Evolutionary conservation across 2,113 vertebrate genomes (phyloP).

Genomic region (Hystrix cristata): DNA sequence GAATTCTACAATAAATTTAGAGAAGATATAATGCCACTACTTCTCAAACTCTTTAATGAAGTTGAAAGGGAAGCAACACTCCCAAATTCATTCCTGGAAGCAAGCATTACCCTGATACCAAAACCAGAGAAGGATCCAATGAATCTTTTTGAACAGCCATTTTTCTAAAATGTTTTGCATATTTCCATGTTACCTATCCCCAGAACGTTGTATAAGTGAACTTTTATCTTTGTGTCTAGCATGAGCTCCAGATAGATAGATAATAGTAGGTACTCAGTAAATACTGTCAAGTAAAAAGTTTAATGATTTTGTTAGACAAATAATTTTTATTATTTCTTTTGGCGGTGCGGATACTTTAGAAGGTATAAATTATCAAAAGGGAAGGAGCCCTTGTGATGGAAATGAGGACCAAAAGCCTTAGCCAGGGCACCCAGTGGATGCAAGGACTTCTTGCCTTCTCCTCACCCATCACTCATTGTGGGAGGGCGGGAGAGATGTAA

Average conservation of each 20-base stretch:
- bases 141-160: background rate
- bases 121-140: no score
- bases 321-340: background rate
- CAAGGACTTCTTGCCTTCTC: fast-evolving
- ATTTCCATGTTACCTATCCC: background rate
- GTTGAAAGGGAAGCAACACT: no score
- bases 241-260: background rate
- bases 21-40: no score
- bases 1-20: no score
- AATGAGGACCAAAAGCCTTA: background rate
- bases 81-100: no score
- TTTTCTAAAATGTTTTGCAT: background rate
- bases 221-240: background rate
- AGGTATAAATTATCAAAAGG: background rate
- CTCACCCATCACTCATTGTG: background rate
- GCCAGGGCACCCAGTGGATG: fast-evolving
- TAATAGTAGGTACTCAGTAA: background rate
- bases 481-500: background rate
- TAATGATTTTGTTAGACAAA: slow-evolving; percentile 31
- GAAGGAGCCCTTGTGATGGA: background rate
- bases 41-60: no score
- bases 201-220: background rate
- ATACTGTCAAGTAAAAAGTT: background rate
- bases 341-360: background rate
- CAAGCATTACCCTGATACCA: no score